A percentile compares a stretch with the other conserved stretches of the same genome.
Evolutionary conservation across 37 sponge, comb jelly and placozoan genomes (phyloP).

Genomic region (Agelas oroides): DNA sequence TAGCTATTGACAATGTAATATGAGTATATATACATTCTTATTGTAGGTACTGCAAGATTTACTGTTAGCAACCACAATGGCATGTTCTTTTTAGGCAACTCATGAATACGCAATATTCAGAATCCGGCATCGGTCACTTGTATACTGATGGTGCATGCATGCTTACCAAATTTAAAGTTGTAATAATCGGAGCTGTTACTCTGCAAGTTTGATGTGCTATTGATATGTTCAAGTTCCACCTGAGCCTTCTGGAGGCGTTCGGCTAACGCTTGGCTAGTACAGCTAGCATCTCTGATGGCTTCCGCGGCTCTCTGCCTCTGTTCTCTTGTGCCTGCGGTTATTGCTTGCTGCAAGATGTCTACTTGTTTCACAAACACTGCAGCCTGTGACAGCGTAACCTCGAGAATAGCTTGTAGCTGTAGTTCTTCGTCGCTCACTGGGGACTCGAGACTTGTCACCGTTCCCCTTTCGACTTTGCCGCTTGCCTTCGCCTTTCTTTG

Average conservation of each 20-base stretch:
- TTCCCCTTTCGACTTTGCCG: background rate
- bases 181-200: too few relatives aligned
- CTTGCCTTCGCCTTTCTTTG: background rate
- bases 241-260: constrained; percentile 23
- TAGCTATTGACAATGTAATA: too few relatives aligned
- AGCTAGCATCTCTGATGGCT: constrained; percentile 16
- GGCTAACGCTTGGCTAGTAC: constrained; percentile 16
- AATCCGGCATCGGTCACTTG: too few relatives aligned
- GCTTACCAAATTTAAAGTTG: too few relatives aligned
- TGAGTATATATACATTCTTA: too few relatives aligned
- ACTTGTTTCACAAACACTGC: constrained; percentile 40
- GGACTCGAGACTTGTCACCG: background rate
- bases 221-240: background rate
- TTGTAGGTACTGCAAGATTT: too few relatives aligned
- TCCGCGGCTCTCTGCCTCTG: background rate
- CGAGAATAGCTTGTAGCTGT: constrained; percentile 16
- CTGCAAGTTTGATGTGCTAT: too few relatives aligned
- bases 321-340: background rate
- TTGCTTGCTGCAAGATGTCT: constrained; percentile 4
- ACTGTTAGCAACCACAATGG: too few relatives aligned
- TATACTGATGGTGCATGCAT: too few relatives aligned
- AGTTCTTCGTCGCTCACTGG: constrained; percentile 11
- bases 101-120: too few relatives aligned
- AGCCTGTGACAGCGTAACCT: constrained; percentile 31
- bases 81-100: too few relatives aligned